phyloP scores from a whole-genome alignment of 2,113 vertebrate genomes.

The Tautogolabrus adspersus region DNA sequence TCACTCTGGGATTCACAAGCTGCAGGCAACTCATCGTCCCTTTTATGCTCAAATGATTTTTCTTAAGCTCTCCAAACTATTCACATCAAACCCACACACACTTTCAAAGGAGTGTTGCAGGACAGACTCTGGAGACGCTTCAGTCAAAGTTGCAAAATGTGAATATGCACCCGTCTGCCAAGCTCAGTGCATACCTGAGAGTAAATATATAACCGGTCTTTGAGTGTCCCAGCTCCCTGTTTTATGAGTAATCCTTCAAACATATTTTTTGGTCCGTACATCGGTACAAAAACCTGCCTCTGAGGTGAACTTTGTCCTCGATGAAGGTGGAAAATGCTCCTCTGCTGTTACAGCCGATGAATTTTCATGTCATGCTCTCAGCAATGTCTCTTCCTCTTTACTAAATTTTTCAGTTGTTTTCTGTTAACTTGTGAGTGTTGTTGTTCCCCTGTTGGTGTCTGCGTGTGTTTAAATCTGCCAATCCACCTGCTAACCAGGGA shows the following conservation, averaged over 20 bases:
- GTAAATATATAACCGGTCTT: neutral
- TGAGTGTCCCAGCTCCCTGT: neutral
- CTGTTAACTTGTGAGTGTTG: no score
- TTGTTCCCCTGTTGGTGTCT: no score
- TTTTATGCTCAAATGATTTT: neutral
- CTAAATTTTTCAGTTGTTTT: no score
- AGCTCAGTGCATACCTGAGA: neutral
- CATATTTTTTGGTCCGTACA: neutral
- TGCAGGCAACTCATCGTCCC: constrained; percentile 16
- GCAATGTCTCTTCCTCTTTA: no score
- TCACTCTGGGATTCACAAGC: constrained; percentile 27
- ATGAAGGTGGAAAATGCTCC: no score
- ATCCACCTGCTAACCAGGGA: no score
- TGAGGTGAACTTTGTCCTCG: neutral
- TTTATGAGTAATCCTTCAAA: neutral
- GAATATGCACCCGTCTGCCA: neutral
- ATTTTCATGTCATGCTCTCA: no score
- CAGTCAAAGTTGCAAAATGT: neutral
- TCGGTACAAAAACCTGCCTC: neutral
- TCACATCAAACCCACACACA: neutral
- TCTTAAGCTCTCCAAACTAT: neutral
- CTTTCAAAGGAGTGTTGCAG: neutral
- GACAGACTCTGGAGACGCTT: neutral
- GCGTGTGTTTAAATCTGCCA: no score
- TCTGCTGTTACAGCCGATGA: no score